Evolutionary conservation across 2,888 invertebrate genomes (phyloP), one percentile per base, ranked within the genome.

Genomic region (Blastobasis adustella): DNA sequence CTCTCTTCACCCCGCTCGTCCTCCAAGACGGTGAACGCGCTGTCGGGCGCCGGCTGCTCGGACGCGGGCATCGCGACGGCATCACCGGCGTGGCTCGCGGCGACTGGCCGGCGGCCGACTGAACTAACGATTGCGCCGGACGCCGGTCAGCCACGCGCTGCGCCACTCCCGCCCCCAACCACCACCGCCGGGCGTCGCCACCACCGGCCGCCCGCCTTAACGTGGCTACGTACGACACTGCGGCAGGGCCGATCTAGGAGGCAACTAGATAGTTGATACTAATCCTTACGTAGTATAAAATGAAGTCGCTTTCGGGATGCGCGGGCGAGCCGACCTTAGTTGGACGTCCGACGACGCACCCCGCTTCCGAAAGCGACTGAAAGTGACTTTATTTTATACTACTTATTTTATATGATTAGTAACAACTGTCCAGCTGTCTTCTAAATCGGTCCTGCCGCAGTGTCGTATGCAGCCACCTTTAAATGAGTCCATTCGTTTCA

Each of bases 1-100:
- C 53, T 4, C 40, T 8, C 42, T 6, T 42, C 23, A 23, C 54
- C 56, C 58, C 60, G 58, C 47, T 68, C 73, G 52, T 61, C 66
- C 61, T 69, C 68, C 63, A 77, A 62, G 51, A 84, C 73, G 55
- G 81, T 74, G 67, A 82, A 82, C 46, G 80, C 76, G 66, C 70
- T 69, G 47, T 23, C 40, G 10, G 69, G 54, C 47, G 72, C 61
- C 40, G 62, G 56, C 52, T 69, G 67, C 54, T 69, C 69, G 55
- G 80, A 70, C 50, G 81, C 41, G 38, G 39, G 49, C 51, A 49
- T 43, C 54, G 54, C 23, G 45, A 50, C 47, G 49, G 49, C 46
- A 53, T 50, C 47, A 54, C 49, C 48, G 47, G 43, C 40, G 23
- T 23, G 47, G 39, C 52, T 45, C 54, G 46, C 52, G 55, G 49